Evolutionary conservation across 2,113 vertebrate species (phyloP).

Genomic region (Dromas ardeola): DNA sequence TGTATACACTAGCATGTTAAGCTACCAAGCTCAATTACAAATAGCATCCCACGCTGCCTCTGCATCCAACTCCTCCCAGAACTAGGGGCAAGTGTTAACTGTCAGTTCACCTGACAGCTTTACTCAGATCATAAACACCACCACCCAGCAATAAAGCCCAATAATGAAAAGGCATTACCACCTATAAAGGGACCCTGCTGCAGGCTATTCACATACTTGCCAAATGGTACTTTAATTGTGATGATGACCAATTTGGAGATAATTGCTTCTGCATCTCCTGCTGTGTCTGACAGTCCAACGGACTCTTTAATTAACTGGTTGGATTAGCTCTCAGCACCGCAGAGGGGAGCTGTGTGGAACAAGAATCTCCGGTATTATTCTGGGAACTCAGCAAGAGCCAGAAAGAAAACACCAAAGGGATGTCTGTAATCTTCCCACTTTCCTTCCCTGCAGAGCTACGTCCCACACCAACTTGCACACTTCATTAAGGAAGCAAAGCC

Average conservation of each 20-base stretch:
- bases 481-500: neutral
- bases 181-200: neutral
- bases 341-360: neutral
- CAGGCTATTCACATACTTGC: neutral
- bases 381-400: neutral
- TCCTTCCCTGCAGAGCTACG: neutral
- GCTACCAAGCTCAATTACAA: neutral
- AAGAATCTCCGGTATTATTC: neutral
- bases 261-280: neutral
- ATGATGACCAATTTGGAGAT: neutral
- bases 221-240: neutral
- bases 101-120: neutral
- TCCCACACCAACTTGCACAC: neutral
- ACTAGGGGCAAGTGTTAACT: neutral
- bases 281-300: neutral
- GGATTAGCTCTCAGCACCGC: neutral
- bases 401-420: neutral
- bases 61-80: neutral
- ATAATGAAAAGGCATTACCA: neutral
- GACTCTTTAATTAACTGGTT: neutral
- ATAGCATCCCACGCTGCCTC: neutral
- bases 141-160: neutral
- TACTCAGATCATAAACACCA: neutral
- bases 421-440: neutral
- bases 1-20: neutral